Base-by-base conservation (phyloP, 2,888 invertebrate genomes). In the Orthonevra nobilis region DNA sequence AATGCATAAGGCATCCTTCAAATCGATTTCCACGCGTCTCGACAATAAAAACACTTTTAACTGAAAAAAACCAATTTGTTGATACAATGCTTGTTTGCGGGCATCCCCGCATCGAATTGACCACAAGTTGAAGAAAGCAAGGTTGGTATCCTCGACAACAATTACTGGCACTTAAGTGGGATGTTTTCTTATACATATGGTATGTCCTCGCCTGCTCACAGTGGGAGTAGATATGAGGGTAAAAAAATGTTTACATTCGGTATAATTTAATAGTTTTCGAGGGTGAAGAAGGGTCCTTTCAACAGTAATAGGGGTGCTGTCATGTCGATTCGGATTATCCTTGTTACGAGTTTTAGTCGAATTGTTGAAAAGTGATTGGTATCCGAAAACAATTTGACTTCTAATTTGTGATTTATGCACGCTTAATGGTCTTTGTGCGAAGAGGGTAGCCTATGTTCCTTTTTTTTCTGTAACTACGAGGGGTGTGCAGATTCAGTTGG, bases 261-360 rank as follows among this genome's bases (percentile, higher is more conserved):
- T 64, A 77, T 72, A 72, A 75, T 75, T 69, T 69, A 75, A 77
- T 72, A 64, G 60, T 46, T 52, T 58, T 48, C 64, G 56, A 40
- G n/a, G n/a, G n/a, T n/a, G n/a, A n/a, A n/a, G n/a, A n/a, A n/a
- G n/a, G n/a, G n/a, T n/a, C n/a, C n/a, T 64, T 69, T 38, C 10
- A 9, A 17, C n/a, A 30, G 2, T 9, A 9, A 54, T 36, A 48
- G 34, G 63, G 63, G 54, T 54, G 56, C 54, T 58, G 40, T 30
- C 28, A 36, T 36, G 19, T 46, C 23, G 12, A n/a, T 66, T 54
- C 5, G 14, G 54, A 46, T 52, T 61, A 50, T 52, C 26, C 52
- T 44, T 56, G 17, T 52, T n/a, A n/a, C n/a, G 15, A 17, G 14
- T 36, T 9, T 14, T n/a, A 20, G 9, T 40, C 34, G 36, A 34